Percentiles rank a stretch among this genome's conserved stretches.
Conservation (phyloP, 2,888 invertebrate species). For the Flexamia atlantica region DNA sequence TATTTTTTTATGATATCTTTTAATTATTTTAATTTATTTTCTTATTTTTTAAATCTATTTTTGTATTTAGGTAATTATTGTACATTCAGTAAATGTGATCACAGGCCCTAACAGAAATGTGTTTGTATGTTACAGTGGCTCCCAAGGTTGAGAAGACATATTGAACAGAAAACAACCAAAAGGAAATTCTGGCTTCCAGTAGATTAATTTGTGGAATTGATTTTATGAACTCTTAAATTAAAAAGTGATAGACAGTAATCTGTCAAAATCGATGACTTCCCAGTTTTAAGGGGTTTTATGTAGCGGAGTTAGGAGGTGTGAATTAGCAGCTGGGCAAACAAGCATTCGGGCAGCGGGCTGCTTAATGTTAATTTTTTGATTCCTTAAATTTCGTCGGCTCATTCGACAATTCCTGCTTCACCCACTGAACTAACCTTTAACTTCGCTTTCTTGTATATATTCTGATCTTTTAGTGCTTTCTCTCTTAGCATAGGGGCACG, state of each 20-base stretch:
- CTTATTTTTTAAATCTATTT: too few relatives aligned
- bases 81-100: too few relatives aligned
- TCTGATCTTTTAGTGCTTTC: conserved; percentile 39
- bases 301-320: conserved; percentile 48
- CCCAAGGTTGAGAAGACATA: conserved; percentile 42
- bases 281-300: conserved; percentile 22
- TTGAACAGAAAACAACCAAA: conserved; percentile 41
- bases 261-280: conserved; percentile 52
- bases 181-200: conserved; percentile 56
- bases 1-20: too few relatives aligned
- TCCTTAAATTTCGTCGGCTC: conserved; percentile 11
- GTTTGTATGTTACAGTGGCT: conserved; percentile 35
- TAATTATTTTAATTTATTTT: too few relatives aligned
- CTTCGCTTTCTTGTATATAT: conserved; percentile 42
- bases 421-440: conserved; percentile 33
- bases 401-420: conserved; percentile 9
- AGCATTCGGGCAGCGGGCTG: conserved; percentile 55
- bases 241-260: conserved; percentile 61
- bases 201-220: conserved; percentile 52
- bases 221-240: conserved; percentile 50
- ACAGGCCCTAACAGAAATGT: too few relatives aligned
- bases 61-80: too few relatives aligned
- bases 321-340: neutral
- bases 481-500: conserved; percentile 42
- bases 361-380: conserved; percentile 24